A percentile compares a stretch with the other conserved stretches of the same genome.
phyloP scores from a whole-genome alignment of 2,113 vertebrate species.

The Vimba vimba region DNA sequence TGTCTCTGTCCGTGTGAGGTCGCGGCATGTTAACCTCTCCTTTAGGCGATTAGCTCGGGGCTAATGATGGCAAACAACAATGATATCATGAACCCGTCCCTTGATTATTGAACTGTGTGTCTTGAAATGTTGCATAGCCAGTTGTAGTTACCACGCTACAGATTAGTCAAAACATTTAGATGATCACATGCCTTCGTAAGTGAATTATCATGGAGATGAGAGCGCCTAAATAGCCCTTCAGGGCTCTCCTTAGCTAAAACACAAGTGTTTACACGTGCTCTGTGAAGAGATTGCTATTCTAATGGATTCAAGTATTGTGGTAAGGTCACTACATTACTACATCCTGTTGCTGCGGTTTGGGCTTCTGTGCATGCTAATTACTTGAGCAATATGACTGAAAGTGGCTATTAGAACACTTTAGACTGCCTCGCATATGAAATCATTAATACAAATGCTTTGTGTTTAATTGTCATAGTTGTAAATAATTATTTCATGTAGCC shows the following conservation, averaged over 20 bases:
- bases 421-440: background rate
- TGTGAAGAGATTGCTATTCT: constrained; percentile 23
- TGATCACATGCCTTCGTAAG: constrained; percentile 44
- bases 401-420: constrained; percentile 3
- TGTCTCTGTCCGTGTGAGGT: constrained; percentile 11
- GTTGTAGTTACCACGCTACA: constrained; percentile 14
- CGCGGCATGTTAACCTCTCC: background rate
- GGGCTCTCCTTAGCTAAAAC: constrained; percentile 33
- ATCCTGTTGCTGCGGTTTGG: constrained; percentile 43
- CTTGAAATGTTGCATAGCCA: background rate
- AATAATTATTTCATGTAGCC: background rate
- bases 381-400: background rate
- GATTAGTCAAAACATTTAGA: constrained; percentile 15
- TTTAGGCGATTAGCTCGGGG: background rate
- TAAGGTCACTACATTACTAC: constrained; percentile 47
- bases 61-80: background rate
- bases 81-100: background rate
- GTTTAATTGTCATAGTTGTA: constrained; percentile 18
- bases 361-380: constrained; percentile 28
- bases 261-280: constrained; percentile 20
- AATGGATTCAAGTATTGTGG: constrained; percentile 41
- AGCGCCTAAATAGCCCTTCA: constrained; percentile 41
- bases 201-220: constrained; percentile 52
- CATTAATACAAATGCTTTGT: background rate
- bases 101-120: constrained; percentile 26